Evolutionary conservation across 2,113 vertebrate species (phyloP).

Genomic region (Myocastor coypus): DNA sequence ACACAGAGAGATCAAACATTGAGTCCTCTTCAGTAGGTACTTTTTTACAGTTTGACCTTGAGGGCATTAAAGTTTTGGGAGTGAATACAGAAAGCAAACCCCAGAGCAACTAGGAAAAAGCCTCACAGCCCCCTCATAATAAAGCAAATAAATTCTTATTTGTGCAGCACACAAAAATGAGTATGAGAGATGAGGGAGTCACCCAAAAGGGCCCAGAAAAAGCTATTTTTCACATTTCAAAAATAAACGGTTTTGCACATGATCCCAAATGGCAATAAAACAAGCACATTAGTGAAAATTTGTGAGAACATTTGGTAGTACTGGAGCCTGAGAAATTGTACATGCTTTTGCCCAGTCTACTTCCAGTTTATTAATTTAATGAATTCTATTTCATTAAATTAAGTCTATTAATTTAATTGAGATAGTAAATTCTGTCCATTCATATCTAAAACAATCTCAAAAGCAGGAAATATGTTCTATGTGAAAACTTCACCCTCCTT

Average conservation of each 20-base stretch:
- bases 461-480: not conserved
- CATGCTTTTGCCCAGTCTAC: not conserved
- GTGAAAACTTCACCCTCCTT: conserved; percentile 17
- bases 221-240: not conserved
- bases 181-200: not conserved
- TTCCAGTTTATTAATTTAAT: not conserved
- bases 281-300: not conserved
- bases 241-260: not conserved
- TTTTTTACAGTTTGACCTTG: not conserved
- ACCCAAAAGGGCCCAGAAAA: not conserved
- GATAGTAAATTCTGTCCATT: not conserved
- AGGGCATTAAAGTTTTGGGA: not conserved
- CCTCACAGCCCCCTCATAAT: not conserved
- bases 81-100: not conserved
- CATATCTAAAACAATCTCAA: conserved; percentile 14
- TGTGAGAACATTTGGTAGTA: not conserved
- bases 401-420: not conserved
- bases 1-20: not conserved
- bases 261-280: not conserved
- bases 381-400: not conserved
- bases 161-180: not conserved
- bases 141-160: not conserved
- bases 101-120: not conserved
- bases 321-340: not conserved
- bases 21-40: not conserved